Conservation (phyloP, 2,113 vertebrate genomes). For the Oostethus manadensis region DNA sequence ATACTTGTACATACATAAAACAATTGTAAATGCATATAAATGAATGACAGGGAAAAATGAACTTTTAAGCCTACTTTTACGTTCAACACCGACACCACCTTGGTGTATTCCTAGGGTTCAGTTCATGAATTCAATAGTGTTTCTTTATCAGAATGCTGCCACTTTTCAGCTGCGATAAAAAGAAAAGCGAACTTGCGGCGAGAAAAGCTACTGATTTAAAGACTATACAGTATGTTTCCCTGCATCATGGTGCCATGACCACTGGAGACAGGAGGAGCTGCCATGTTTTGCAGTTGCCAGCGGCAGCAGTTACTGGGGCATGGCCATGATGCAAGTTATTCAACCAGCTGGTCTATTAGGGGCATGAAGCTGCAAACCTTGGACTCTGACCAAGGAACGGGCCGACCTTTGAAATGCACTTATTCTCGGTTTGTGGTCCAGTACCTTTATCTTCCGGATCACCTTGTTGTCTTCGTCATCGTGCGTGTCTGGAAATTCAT, state of each 20-base stretch:
- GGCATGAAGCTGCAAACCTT: not conserved
- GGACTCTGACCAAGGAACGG: not conserved
- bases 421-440: not conserved
- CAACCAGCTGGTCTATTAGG: slow-evolving; percentile 6
- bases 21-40: no score
- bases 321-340: slow-evolving; percentile 2
- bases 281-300: not conserved
- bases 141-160: not conserved
- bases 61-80: no score
- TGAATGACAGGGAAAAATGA: no score
- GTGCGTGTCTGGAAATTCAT: slow-evolving; percentile 76
- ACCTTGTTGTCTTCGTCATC: slow-evolving; percentile 77
- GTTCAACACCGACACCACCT: no score
- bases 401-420: no score
- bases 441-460: slow-evolving; percentile 76
- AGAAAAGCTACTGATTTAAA: no score
- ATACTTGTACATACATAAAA: no score
- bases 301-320: slow-evolving; percentile 8
- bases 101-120: no score
- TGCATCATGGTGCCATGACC: not conserved
- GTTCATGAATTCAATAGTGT: no score
- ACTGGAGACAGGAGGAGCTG: not conserved
- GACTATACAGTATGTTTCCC: no score
- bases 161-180: no score
- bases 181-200: no score